Evolutionary conservation across 2,797 vertebrate species (phyloP).

Genomic region (Bovichtus diacanthus): DNA sequence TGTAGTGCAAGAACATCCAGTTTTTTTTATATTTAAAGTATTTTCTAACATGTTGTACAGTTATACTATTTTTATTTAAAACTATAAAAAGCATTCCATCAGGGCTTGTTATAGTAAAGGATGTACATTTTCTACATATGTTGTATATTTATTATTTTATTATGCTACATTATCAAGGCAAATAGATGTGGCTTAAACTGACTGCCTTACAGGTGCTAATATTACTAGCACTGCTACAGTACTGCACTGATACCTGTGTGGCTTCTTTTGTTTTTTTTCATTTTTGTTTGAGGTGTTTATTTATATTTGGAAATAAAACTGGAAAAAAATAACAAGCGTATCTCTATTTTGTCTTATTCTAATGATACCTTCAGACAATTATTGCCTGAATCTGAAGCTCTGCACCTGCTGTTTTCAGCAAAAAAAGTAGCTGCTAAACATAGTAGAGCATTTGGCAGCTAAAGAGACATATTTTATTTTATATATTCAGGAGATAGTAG

Average conservation of each 20-base stretch:
- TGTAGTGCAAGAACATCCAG: constrained; percentile 14
- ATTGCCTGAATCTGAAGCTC: not conserved
- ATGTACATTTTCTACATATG: constrained; percentile 71
- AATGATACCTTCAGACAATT: not conserved
- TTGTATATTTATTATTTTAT: constrained; percentile 65
- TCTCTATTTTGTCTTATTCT: not conserved
- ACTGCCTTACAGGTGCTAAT: constrained; percentile 43
- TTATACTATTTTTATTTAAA: constrained; percentile 36
- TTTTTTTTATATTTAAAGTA: constrained; percentile 53
- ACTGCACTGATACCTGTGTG: constrained; percentile 50
- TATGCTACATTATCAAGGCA: constrained; percentile 28
- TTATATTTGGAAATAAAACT: constrained; percentile 81
- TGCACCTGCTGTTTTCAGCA: not conserved
- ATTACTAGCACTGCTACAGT: constrained; percentile 12
- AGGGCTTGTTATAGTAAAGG: constrained; percentile 44
- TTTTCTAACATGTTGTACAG: constrained; percentile 61
- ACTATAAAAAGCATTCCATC: constrained; percentile 75
- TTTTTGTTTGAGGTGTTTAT: constrained; percentile 80
- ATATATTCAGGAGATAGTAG: not conserved
- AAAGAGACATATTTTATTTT: not conserved
- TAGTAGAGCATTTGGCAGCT: not conserved
- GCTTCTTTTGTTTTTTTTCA: constrained; percentile 60
- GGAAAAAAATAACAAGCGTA: constrained; percentile 4
- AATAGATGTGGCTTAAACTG: constrained; percentile 45
- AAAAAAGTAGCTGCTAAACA: too few relatives aligned